Percentiles rank a stretch among this genome's conserved stretches.
phyloP scores from a whole-genome alignment of 2,113 vertebrate genomes.

The Varanus salvator region DNA sequence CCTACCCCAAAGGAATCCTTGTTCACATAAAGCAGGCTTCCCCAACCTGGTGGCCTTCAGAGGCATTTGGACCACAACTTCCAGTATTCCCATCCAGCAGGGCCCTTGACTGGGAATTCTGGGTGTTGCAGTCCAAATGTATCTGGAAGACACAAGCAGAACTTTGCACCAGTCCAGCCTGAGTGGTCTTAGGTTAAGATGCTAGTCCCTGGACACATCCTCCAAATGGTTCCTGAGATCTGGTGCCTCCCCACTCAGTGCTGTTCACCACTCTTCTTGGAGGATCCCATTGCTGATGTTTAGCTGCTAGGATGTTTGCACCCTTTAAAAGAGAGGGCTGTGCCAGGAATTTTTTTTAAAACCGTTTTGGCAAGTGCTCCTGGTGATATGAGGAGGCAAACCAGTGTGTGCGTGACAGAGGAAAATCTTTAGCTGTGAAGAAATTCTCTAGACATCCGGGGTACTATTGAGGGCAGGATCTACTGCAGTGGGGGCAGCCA shows the following conservation, averaged over 20 bases:
- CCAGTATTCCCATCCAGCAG: too few relatives aligned
- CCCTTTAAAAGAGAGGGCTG: not conserved
- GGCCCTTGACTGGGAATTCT: too few relatives aligned
- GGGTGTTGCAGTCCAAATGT: too few relatives aligned
- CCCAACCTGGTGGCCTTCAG: too few relatives aligned
- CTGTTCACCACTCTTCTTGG: not conserved
- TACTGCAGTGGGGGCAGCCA: too few relatives aligned
- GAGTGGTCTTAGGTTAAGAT: not conserved
- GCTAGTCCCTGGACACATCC: not conserved
- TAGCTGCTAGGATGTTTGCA: not conserved
- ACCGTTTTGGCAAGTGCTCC: too few relatives aligned
- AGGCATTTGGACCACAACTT: too few relatives aligned
- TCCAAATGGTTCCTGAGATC: not conserved
- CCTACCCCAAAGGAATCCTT: too few relatives aligned
- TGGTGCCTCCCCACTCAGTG: not conserved
- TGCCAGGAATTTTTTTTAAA: not conserved
- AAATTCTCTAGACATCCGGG: too few relatives aligned
- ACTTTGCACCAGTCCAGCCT: not conserved
- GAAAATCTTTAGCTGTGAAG: too few relatives aligned
- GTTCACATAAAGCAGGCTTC: not conserved
- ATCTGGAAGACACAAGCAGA: not conserved
- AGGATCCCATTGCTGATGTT: not conserved
- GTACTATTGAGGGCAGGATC: too few relatives aligned
- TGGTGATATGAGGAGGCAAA: not conserved
- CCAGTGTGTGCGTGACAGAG: too few relatives aligned